These are phyloP conservation scores for Amblyraja radiata DNA, from an alignment of 2,797 vertebrate species.

Conservation along the genomic window DNA sequence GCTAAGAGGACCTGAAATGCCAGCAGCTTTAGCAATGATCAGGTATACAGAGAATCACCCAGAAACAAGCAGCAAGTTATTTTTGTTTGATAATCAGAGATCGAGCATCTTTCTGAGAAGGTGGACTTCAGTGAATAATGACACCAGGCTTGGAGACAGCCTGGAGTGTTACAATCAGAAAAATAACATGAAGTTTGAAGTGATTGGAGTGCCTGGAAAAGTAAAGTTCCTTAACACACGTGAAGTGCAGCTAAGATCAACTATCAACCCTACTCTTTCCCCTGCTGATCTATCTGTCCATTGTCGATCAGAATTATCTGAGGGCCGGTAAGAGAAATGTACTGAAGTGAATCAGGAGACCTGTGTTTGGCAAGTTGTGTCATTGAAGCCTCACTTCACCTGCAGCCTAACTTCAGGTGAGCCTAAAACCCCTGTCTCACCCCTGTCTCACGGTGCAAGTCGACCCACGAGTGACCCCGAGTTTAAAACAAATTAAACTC, in stretches of 20 bases:
- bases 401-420: background rate
- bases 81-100: background rate
- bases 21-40: background rate
- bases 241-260: background rate
- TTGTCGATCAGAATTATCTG: background rate
- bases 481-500: too few species aligned
- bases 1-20: background rate
- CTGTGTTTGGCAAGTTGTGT: background rate
- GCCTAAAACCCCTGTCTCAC: background rate
- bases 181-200: background rate
- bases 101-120: background rate
- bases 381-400: background rate
- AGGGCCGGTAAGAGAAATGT: background rate
- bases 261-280: too few species aligned
- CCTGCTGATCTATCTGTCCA: background rate
- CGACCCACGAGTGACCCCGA: too few species aligned
- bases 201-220: background rate
- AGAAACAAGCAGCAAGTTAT: too few species aligned
- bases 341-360: background rate
- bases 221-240: background rate
- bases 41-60: background rate
- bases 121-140: background rate
- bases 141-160: background rate
- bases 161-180: background rate
- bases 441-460: too few species aligned